Base-by-base conservation (phyloP, 2,888 invertebrate genomes). In the Aleiodes leptofemur region DNA sequence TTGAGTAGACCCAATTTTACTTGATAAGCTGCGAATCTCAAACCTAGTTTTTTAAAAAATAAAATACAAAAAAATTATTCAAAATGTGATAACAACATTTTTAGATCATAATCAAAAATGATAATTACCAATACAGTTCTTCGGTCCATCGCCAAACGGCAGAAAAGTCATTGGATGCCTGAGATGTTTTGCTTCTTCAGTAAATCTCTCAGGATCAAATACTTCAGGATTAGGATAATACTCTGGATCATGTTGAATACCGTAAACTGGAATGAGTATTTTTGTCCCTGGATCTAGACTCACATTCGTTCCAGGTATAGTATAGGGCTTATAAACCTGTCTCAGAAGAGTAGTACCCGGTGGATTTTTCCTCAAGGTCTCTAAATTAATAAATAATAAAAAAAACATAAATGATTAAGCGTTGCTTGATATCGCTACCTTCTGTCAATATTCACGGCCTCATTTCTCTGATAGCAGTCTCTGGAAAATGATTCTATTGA, bases 341-440 rank as follows among this genome's bases (percentile, higher is more conserved):
- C n/a, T n/a, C n/a, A n/a, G n/a, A n/a, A n/a, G n/a, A n/a, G n/a
- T n/a, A 90, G 74, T 8, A 81, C 57, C 83, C 3, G 90, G 88
- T 50, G 91, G 90, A 82, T 90, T 90, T 64, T 88, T 86, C 16
- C 91, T 83, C 16, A 91, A 80, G 0, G n/a, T n/a, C n/a, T n/a
- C n/a, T n/a, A n/a, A n/a, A n/a, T n/a, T n/a, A n/a, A n/a, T n/a
- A n/a, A n/a, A n/a, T n/a, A n/a, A n/a, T n/a, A n/a, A n/a, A n/a
- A n/a, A n/a, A n/a, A 23, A 23, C 23, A 23, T 23, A 23, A 1
- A 23, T 23, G 23, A 23, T 23, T 23, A 23, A 23, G 23, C 23
- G 23, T 23, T 2, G 23, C 23, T 23, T 43, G 43, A 43, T 43
- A 43, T 3, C 11, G 3, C 11, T 43, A 43, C 3, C 43, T 43